These are phyloP conservation scores for Cephalopterus ornatus DNA, from an alignment of 2,113 vertebrate species.

Conservation along the genomic window DNA sequence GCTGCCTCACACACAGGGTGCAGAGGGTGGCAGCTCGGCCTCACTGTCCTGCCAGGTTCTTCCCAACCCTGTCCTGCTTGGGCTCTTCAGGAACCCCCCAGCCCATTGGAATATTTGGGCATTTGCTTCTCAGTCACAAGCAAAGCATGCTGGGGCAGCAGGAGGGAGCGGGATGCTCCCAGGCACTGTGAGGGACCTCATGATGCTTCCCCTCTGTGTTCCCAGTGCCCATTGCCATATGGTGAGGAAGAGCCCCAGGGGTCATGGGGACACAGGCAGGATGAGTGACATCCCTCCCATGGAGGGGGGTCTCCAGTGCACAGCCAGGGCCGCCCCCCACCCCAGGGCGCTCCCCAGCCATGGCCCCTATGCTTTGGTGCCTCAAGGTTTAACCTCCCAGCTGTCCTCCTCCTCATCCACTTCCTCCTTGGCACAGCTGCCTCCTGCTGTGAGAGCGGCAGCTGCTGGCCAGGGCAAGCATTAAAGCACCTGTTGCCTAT, in stretches of 20 bases:
- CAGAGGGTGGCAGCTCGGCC: neutral
- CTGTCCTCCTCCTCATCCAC: neutral
- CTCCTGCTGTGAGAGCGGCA: neutral
- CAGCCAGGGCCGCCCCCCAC: neutral
- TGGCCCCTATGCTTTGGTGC: neutral
- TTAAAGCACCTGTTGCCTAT: neutral
- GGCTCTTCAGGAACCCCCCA: neutral
- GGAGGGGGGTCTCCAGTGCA: fast-evolving
- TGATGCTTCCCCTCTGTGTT: fast-evolving
- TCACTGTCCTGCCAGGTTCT: fast-evolving
- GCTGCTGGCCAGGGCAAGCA: neutral
- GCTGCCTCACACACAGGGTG: fast-evolving
- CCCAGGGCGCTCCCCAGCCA: neutral
- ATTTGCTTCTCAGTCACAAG: neutral
- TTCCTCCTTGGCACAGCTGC: neutral
- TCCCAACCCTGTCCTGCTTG: neutral
- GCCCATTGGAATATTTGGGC: neutral
- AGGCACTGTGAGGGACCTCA: fast-evolving
- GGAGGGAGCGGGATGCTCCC: neutral
- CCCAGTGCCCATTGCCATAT: fast-evolving
- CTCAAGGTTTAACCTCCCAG: neutral
- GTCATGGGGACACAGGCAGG: fast-evolving
- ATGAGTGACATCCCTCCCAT: fast-evolving
- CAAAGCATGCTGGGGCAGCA: fast-evolving
- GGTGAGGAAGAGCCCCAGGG: fast-evolving